phyloP scores from a whole-genome alignment of 2,797 vertebrate genomes.

The Holocentrus rufus region DNA sequence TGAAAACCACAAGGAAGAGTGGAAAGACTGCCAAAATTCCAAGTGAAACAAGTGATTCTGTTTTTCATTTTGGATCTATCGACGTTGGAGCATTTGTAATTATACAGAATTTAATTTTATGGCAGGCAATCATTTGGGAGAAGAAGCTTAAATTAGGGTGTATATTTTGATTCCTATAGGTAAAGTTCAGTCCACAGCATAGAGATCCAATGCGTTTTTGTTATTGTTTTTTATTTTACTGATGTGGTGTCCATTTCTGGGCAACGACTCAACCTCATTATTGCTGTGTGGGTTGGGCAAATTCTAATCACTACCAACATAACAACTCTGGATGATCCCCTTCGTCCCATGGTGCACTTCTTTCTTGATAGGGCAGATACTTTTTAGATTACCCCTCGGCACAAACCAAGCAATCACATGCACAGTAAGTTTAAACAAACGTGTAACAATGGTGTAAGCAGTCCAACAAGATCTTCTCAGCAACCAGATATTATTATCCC shows the following conservation, averaged over 20 bases:
- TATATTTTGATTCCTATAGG: conserved; percentile 77
- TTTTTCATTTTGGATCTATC: conserved; percentile 64
- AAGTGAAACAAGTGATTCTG: conserved; percentile 57
- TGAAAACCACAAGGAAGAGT: conserved; percentile 60
- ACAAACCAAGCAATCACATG: conserved; percentile 10
- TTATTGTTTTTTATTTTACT: conserved; percentile 19
- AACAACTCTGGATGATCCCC: conserved; percentile 55
- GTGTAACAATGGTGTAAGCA: conserved; percentile 5
- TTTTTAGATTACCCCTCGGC: conserved; percentile 30
- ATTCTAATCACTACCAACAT: conserved; percentile 66
- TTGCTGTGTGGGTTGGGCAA: conserved; percentile 56
- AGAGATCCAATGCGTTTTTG: conserved; percentile 34
- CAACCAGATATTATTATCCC: conserved; percentile 4
- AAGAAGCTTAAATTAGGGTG: conserved; percentile 53
- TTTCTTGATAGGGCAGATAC: conserved; percentile 34
- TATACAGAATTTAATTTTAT: conserved; percentile 74
- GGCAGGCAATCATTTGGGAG: conserved; percentile 70
- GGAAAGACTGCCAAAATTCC: conserved; percentile 58
- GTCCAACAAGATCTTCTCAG: neutral
- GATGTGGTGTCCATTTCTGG: conserved; percentile 64
- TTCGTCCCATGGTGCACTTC: conserved; percentile 31
- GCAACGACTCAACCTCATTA: conserved; percentile 73
- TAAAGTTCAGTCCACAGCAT: conserved; percentile 64
- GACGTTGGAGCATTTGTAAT: conserved; percentile 67
- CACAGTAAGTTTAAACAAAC: neutral